Evolutionary conservation across 2,797 vertebrate species (phyloP).

Genomic region (Heliangelus exortis): DNA sequence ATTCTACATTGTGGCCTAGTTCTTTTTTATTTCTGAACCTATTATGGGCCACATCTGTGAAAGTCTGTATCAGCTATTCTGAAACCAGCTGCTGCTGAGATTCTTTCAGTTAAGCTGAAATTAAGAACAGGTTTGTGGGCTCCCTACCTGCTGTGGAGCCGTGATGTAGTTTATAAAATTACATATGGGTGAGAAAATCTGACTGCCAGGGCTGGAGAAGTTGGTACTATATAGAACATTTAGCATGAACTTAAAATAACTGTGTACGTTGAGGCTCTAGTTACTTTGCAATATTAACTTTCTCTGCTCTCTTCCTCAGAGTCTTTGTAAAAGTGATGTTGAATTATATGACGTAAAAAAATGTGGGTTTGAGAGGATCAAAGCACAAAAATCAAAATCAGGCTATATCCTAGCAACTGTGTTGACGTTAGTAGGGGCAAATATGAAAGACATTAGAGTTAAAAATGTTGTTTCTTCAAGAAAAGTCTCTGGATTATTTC

Average conservation of each 20-base stretch:
- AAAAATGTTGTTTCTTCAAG: conserved; percentile 14
- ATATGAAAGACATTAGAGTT: conserved; percentile 11
- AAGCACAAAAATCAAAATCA: conserved; percentile 22
- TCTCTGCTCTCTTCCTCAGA: background rate
- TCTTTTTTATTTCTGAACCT: conserved; percentile 53
- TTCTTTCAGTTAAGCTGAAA: conserved; percentile 71
- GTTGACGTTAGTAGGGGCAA: background rate
- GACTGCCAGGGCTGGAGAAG: conserved; percentile 18
- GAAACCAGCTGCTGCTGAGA: conserved; percentile 74
- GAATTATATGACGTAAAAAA: background rate
- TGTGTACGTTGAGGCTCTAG: background rate
- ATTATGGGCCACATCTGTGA: conserved; percentile 73
- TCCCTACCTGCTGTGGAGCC: conserved; percentile 75
- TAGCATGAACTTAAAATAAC: conserved; percentile 36
- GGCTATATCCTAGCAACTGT: background rate
- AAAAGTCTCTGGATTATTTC: conserved; percentile 34
- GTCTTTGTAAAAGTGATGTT: background rate
- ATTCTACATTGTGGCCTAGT: conserved; percentile 50
- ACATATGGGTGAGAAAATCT: conserved; percentile 50
- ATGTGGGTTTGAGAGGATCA: background rate
- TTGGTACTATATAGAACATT: background rate
- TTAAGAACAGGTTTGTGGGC: conserved; percentile 77
- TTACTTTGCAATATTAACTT: conserved; percentile 3
- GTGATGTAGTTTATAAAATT: conserved; percentile 64
- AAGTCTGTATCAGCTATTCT: conserved; percentile 58